Base-by-base conservation (phyloP, 2,888 invertebrate species). In the Villa cingulata region DNA sequence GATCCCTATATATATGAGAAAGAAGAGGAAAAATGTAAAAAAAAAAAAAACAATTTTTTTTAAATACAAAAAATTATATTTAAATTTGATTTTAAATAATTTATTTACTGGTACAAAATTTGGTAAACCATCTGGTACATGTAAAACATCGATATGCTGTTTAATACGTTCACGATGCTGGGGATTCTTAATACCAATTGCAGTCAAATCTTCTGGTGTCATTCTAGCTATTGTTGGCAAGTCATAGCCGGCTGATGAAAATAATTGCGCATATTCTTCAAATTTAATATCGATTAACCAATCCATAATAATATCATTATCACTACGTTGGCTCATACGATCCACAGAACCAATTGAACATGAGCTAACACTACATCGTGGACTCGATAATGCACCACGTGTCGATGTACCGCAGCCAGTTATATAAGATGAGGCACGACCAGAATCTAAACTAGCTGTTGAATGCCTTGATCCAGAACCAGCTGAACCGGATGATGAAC, bases 191-290 rank as follows among this genome's bases (percentile, higher is more conserved):
- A 98, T 94, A 59, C 86, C 86, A 62, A 86, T 84, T 46, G 85
- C 86, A 41, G 86, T 86, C 58, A 86, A 76, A 72, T 86, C 92
- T 72, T 97, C 96, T 1, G 98, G 97, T 15, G 97, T 98, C 94
- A 97, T 96, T 58, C 95, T 78, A n/a, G 95, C 89, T 62, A 97
- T 91, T 2, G 97, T 97, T 23, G 92, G 86, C 72, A 98, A 80
- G 72, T 98, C 97, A 68, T 98, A 98, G 36, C 97, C 97, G 15
- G 96, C 94, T 38, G 87, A 82, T 53, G 90, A 79, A 70, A 98
- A 97, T 49, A 94, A 77, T 42, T 86, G 81, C 55, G 89, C 88
- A 72, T 97, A 97, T 65, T 95, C 92, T 64, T 92, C 94, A 74
- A 90, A 90, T 38, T 97, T 77, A 52, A 92, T 74, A 63, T 94